Evolutionary conservation across 2,888 invertebrate species (phyloP), one percentile per base, ranked within the genome.

Genomic region (Hirtodrosophila cameraria): DNA sequence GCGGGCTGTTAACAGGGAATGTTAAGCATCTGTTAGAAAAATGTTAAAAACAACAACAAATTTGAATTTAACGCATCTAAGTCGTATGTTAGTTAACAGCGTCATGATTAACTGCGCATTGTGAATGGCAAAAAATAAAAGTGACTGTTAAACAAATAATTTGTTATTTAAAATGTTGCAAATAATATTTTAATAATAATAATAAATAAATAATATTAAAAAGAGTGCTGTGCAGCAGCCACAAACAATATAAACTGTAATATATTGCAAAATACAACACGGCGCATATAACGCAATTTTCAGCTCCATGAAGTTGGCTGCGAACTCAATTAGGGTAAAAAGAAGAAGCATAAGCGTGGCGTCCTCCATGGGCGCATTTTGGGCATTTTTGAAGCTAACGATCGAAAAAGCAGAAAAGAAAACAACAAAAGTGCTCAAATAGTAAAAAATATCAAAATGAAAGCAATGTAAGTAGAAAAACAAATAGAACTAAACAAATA

Each of bases 311-410:
- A 69, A 54, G 64, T 59, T 50, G 9, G 53, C 33, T 2, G 49
- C 33, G 30, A 27, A 50, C 45, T 64, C 49, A 38, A 31, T 48
- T 13, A 6, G 6, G 6, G 5, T 5, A 11, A 35, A 28, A 64
- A 71, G 52, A 43, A 30, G 48, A 35, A 64, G 50, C 27, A 31
- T 12, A 46, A 81, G 84, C 83, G 76, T 86, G 84, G 86, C 86
- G 83, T 73, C 70, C 49, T 2, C 36, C 60, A 33, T 85, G 63
- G 75, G 85, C 82, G 79, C 82, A 78, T n/a, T n/a, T n/a, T n/a
- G n/a, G 59, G 62, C 68, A 66, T 79, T 79, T 82, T 79, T 82
- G 36, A 79, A 85, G 82, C 6, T 75, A 75, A 79, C 79, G 78
- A 53, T 38, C 55, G 1, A 9, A 23, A 58, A 52, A 36, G 15